These are phyloP conservation scores for Spialia ferax DNA, from an alignment of 2,888 invertebrate genomes.

Conservation along the genomic window DNA sequence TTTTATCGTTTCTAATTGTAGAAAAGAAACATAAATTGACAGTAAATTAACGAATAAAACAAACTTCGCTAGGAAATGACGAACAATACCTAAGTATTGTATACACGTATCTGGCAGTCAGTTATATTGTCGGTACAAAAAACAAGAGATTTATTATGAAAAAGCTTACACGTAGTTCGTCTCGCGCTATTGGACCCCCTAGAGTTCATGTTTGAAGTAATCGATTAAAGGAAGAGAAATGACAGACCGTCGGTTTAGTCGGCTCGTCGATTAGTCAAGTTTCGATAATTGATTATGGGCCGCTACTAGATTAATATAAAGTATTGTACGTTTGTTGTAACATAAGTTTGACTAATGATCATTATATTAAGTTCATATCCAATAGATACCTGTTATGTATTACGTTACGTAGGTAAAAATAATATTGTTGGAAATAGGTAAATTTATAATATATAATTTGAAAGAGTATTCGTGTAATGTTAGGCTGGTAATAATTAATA, in stretches of 20 bases:
- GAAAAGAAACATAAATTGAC: slow-evolving; percentile 49
- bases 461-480: too few species aligned
- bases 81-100: slow-evolving; percentile 33
- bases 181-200: slow-evolving; percentile 75
- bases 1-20: slow-evolving; percentile 51
- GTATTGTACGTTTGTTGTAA: slow-evolving; percentile 48
- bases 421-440: too few species aligned
- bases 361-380: slow-evolving; percentile 28
- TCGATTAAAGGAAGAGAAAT: slow-evolving; percentile 85
- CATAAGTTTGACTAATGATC: slow-evolving; percentile 48
- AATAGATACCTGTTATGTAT: neutral
- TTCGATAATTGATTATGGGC: slow-evolving; percentile 82
- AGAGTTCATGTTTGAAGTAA: slow-evolving; percentile 81
- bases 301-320: slow-evolving; percentile 81
- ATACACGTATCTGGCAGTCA: slow-evolving; percentile 17
- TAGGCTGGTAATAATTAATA: too few species aligned
- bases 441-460: too few species aligned
- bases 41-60: slow-evolving; percentile 33
- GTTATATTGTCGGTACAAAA: slow-evolving; percentile 51
- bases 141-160: slow-evolving; percentile 71
- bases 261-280: slow-evolving; percentile 80
- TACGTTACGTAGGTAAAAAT: neutral
- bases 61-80: slow-evolving; percentile 33
- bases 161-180: slow-evolving; percentile 67
- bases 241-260: slow-evolving; percentile 81